Conservation (phyloP, 2,113 vertebrate genomes). For the Aspiorhynchus laticeps region DNA sequence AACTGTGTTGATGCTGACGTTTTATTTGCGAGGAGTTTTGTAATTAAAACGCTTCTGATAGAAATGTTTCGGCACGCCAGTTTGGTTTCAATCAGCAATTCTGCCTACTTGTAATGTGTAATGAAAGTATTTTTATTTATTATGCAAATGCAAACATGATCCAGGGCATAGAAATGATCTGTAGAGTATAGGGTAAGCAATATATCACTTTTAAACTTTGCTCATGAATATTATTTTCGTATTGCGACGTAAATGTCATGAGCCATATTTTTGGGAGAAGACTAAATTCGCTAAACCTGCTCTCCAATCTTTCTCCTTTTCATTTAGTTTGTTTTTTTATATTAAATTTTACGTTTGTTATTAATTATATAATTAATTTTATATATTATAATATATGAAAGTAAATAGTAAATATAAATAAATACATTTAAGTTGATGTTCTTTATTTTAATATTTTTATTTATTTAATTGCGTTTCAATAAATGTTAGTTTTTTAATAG, state of each 20-base stretch:
- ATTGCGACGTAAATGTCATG: neutral
- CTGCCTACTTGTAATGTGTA: neutral
- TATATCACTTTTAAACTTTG: neutral
- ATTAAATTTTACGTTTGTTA: too few relatives aligned
- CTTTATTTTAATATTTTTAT: too few relatives aligned
- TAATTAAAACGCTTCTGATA: slow-evolving; percentile 27
- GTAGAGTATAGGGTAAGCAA: neutral
- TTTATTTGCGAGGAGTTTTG: slow-evolving; percentile 40
- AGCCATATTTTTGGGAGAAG: too few relatives aligned
- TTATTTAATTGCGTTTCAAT: too few relatives aligned
- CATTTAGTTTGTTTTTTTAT: too few relatives aligned
- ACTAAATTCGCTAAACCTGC: too few relatives aligned
- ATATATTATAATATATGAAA: too few relatives aligned
- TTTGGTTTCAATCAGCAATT: neutral
- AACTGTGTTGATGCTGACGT: slow-evolving; percentile 36
- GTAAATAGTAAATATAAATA: too few relatives aligned
- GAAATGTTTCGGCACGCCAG: neutral
- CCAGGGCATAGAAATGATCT: neutral
- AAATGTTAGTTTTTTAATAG: too few relatives aligned
- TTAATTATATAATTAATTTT: too few relatives aligned
- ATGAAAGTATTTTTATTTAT: neutral
- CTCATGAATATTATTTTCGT: neutral
- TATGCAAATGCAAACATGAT: neutral
- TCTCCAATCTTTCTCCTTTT: too few relatives aligned
- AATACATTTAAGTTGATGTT: too few relatives aligned